A percentile compares a stretch with the other conserved stretches of the same genome.
Conservation (phyloP, 2,113 vertebrate genomes). For the Coracopsis vasa region DNA sequence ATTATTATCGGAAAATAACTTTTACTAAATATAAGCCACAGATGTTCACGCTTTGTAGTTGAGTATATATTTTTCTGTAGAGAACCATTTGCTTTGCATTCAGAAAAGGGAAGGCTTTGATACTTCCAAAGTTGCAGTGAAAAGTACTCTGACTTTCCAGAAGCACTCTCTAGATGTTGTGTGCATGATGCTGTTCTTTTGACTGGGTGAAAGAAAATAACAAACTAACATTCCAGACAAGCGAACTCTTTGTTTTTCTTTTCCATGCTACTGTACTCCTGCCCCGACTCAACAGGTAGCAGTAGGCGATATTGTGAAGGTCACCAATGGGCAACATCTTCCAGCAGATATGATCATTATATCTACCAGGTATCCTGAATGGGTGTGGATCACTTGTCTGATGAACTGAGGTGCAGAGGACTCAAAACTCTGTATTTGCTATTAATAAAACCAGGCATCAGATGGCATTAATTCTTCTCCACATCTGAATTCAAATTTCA, state of each 20-base stretch:
- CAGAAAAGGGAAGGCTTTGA: not conserved
- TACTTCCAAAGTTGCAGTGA: not conserved
- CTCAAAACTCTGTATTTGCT: slow-evolving; percentile 20
- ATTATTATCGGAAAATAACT: not conserved
- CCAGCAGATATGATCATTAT: slow-evolving; percentile 98
- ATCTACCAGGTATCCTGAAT: slow-evolving; percentile 85
- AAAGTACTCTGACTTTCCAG: not conserved
- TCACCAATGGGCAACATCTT: slow-evolving; percentile 97
- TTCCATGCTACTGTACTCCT: slow-evolving; percentile 73
- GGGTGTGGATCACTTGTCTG: slow-evolving; percentile 50
- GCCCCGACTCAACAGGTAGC: slow-evolving; percentile 86
- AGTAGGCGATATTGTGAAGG: slow-evolving; percentile 98
- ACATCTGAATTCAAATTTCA: not conserved
- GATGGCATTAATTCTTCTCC: not conserved
- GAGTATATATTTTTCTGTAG: not conserved
- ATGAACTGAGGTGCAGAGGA: slow-evolving; percentile 64
- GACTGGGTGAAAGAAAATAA: slow-evolving; percentile 21
- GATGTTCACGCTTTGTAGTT: not conserved
- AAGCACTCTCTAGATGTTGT: not conserved
- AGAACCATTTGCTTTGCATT: not conserved
- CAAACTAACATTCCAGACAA: slow-evolving; percentile 52
- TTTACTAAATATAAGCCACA: not conserved
- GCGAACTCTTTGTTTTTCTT: slow-evolving; percentile 58
- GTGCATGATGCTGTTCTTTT: slow-evolving; percentile 26
- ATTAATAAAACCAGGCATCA: not conserved